Percentiles rank a stretch among this genome's conserved stretches.
phyloP scores from a whole-genome alignment of 2,113 vertebrate genomes.

The Falco punctatus region DNA sequence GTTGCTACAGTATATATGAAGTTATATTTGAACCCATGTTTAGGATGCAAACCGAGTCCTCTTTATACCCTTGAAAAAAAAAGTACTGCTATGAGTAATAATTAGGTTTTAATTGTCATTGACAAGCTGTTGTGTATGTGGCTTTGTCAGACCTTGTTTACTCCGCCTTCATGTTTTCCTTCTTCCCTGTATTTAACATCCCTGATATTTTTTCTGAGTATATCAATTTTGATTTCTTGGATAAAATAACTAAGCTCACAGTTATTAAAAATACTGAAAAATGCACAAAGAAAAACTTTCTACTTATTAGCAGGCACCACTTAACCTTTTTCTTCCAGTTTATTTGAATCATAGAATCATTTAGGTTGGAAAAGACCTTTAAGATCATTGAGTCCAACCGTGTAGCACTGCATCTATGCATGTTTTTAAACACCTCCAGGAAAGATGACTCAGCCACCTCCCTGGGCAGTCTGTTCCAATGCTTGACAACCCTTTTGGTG shows the following conservation, averaged over 20 bases:
- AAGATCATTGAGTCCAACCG: no score
- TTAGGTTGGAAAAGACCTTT: no score
- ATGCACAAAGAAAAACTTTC: not conserved
- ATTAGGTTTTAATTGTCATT: conserved; percentile 31
- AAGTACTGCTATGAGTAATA: not conserved
- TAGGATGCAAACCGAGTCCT: not conserved
- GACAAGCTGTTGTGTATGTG: not conserved
- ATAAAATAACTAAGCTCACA: not conserved
- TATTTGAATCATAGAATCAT: not conserved
- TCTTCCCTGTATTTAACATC: not conserved
- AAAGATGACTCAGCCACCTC: no score
- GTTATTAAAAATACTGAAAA: not conserved
- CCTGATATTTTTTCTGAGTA: not conserved
- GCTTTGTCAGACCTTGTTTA: conserved; percentile 26
- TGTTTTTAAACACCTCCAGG: no score
- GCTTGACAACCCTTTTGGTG: no score
- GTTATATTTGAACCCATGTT: not conserved
- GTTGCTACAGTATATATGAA: not conserved
- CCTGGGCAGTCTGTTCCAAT: no score
- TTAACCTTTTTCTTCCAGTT: not conserved
- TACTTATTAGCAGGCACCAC: not conserved
- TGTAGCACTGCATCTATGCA: no score
- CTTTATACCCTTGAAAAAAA: conserved; percentile 1
- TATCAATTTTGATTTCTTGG: not conserved
- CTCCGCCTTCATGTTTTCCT: not conserved